phyloP scores from a whole-genome alignment of 2,113 vertebrate species.

The Rhinoderma darwinii region DNA sequence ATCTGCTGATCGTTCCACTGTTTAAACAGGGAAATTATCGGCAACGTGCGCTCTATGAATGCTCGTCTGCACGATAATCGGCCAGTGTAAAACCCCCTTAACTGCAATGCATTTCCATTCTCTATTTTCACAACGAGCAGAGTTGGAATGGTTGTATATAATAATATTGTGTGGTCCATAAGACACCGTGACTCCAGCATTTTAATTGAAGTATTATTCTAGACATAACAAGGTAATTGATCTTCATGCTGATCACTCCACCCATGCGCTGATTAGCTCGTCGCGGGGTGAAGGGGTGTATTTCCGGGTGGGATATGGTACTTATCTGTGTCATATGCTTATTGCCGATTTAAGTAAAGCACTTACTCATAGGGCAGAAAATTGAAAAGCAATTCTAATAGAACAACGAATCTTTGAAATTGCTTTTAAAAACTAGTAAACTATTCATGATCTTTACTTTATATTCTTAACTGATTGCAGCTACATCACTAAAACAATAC shows the following conservation, averaged over 20 bases:
- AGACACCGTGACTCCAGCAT: not conserved
- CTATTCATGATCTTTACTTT: no score
- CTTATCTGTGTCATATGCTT: not conserved
- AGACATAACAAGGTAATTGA: constrained; percentile 11
- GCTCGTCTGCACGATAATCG: no score
- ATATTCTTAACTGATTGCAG: no score
- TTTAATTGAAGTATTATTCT: not conserved
- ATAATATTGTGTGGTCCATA: not conserved
- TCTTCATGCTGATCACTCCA: not conserved
- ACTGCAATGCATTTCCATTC: not conserved
- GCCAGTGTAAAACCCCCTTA: no score
- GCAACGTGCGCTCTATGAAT: no score
- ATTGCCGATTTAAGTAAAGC: not conserved
- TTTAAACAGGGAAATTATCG: no score
- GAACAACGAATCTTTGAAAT: no score
- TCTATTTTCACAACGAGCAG: not conserved
- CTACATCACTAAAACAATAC: no score
- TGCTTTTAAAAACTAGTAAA: no score
- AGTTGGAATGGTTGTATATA: not conserved
- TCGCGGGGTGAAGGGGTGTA: not conserved
- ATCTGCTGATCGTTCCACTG: no score
- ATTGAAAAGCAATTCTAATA: not conserved
- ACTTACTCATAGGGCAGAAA: not conserved
- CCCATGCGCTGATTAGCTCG: not conserved
- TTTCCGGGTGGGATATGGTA: not conserved